A percentile compares a stretch with the other conserved stretches of the same genome.
phyloP scores from a whole-genome alignment of 1,140 invertebrate genomes.

The Prorops nasuta region DNA sequence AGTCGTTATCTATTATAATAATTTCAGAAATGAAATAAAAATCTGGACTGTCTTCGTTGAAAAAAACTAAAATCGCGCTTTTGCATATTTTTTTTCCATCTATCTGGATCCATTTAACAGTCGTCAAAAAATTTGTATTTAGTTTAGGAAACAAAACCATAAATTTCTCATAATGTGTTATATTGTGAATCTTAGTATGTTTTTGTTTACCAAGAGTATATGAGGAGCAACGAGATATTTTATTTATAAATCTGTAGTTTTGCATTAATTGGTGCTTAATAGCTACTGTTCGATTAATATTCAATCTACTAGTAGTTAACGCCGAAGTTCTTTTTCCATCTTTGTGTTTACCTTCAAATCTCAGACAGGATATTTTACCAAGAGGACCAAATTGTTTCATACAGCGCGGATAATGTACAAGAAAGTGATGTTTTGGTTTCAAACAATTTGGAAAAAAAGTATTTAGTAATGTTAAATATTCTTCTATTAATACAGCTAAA shows the following conservation, averaged over 20 bases:
- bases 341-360: neutral
- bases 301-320: too few relatives aligned
- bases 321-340: neutral
- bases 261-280: neutral
- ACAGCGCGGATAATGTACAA: neutral
- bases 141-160: neutral
- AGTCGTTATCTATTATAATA: slow-evolving; percentile 2
- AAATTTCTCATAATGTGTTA: neutral
- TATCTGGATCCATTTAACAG: slow-evolving; percentile 12
- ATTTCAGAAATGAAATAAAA: slow-evolving; percentile 7
- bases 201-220: neutral
- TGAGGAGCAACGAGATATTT: neutral
- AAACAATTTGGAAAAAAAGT: neutral
- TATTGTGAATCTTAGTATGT: neutral
- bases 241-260: neutral
- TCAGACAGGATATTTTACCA: neutral
- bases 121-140: neutral
- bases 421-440: neutral
- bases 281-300: neutral
- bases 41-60: neutral
- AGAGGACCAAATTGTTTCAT: neutral
- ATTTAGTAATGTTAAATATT: neutral
- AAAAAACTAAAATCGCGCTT: slow-evolving; percentile 4
- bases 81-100: slow-evolving; percentile 1
- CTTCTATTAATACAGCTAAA: neutral